phyloP scores from a whole-genome alignment of 1,140 invertebrate species.

The Adoxophyes honmai region DNA sequence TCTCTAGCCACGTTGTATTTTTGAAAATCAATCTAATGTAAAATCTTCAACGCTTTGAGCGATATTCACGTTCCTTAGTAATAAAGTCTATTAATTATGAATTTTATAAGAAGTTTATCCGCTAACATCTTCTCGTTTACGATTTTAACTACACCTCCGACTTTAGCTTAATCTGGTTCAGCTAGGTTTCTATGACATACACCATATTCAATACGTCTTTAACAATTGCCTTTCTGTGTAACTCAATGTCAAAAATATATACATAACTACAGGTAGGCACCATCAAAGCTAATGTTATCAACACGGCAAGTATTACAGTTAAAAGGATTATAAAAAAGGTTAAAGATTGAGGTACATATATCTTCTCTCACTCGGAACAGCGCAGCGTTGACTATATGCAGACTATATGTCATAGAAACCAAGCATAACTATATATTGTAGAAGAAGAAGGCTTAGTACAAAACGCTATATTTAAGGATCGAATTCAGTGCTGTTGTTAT shows the following conservation, averaged over 20 bases:
- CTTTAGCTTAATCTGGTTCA: not conserved
- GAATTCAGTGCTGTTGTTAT: slow-evolving; percentile 13
- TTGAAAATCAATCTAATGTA: slow-evolving; percentile 2
- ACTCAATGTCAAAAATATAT: too few relatives aligned
- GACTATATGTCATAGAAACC: slow-evolving; percentile 2
- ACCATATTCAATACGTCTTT: too few relatives aligned
- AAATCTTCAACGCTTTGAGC: slow-evolving; percentile 4
- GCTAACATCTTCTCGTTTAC: slow-evolving; percentile 1
- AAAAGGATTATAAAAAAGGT: too few relatives aligned
- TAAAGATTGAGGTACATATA: too few relatives aligned
- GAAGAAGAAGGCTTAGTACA: slow-evolving; percentile 14
- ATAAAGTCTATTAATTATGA: slow-evolving; percentile 4
- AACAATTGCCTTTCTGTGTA: too few relatives aligned
- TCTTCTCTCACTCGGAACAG: too few relatives aligned
- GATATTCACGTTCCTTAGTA: slow-evolving; percentile 7
- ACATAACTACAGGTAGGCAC: too few relatives aligned
- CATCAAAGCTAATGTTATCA: too few relatives aligned
- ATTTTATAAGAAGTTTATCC: slow-evolving; percentile 3
- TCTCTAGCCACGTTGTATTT: slow-evolving; percentile 3
- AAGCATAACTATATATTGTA: not conserved
- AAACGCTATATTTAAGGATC: slow-evolving; percentile 15
- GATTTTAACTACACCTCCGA: not conserved
- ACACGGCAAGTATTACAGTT: too few relatives aligned
- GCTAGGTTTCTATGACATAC: not conserved
- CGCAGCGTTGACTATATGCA: too few relatives aligned